Base-by-base conservation (phyloP, 2,888 invertebrate genomes). In the Ecdyonurus torrentis region DNA sequence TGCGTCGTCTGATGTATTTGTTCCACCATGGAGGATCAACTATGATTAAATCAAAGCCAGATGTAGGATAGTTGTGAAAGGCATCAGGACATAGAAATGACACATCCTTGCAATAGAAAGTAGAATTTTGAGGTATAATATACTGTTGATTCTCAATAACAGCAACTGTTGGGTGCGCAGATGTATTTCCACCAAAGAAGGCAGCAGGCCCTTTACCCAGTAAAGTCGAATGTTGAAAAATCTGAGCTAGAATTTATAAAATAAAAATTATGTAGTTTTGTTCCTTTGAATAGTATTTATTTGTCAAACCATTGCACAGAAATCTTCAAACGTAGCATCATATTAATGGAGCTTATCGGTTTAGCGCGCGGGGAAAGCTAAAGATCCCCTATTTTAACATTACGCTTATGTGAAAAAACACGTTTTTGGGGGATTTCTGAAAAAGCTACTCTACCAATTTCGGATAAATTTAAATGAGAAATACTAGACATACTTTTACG, bases 1-100 rank as follows among this genome's bases (percentile, higher is more conserved):
- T 87, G 71, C 87, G 79, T 66, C 97, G 81, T 69, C 91, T 83
- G 59, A 96, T 91, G 66, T 91, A 95, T 75, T 93, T 94, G 73
- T 97, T 97, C 79, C 87, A 85, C 97, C 97, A 98, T 0, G 97
- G 96, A 37, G 97, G 97, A 77, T 98, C 98, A 67, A 95, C 78
- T 20, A 96, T 75, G 61, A 98, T 80, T 62, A 94, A 77, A 74
- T 95, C 89, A 78, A 82, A 96, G 65, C 37, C 37, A 37, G 5
- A 5, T 10, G 37, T 15, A 5, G 37, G 37, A 15, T 15, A 37
- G 37, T 15, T 37, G 37, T 37, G 7, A 5, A 37, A 15, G 5
- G 55, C 22, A 10, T 55, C 55, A 7, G 7, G 5, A 7, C 20
- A 10, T 5, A 55, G 22, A 22, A 7, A 7, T 5, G 22, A 7